Conservation (phyloP, 2,113 vertebrate species). For the Sigmodon hispidus region DNA sequence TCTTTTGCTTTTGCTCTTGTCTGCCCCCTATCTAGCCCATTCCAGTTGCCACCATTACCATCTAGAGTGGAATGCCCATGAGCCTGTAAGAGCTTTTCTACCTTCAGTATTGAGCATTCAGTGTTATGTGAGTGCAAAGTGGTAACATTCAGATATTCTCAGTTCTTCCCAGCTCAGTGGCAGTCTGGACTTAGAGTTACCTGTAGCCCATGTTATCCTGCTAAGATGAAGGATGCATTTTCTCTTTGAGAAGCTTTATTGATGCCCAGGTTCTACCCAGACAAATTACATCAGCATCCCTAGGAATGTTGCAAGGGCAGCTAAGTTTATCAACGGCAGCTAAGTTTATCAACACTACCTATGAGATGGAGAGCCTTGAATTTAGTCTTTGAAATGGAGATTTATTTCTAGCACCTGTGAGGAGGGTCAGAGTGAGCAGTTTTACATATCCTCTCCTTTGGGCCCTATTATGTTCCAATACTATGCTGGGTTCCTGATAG, state of each 20-base stretch:
- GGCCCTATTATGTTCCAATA: too few species aligned
- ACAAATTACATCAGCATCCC: background rate
- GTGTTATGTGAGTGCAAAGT: background rate
- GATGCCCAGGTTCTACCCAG: background rate
- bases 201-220: background rate
- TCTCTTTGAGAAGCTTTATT: background rate
- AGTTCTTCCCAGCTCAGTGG: background rate
- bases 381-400: background rate
- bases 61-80: background rate
- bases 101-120: background rate
- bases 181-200: background rate
- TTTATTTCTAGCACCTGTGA: background rate
- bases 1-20: background rate
- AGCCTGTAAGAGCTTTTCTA: background rate
- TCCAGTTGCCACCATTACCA: background rate
- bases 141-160: background rate
- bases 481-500: background rate
- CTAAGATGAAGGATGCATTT: background rate
- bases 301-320: background rate
- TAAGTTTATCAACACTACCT: background rate
- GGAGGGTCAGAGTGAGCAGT: background rate
- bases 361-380: background rate
- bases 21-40: background rate
- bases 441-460: background rate
- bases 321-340: background rate